Base-by-base conservation (phyloP, 2,888 invertebrate genomes). In the Drosophila meridionalis region DNA sequence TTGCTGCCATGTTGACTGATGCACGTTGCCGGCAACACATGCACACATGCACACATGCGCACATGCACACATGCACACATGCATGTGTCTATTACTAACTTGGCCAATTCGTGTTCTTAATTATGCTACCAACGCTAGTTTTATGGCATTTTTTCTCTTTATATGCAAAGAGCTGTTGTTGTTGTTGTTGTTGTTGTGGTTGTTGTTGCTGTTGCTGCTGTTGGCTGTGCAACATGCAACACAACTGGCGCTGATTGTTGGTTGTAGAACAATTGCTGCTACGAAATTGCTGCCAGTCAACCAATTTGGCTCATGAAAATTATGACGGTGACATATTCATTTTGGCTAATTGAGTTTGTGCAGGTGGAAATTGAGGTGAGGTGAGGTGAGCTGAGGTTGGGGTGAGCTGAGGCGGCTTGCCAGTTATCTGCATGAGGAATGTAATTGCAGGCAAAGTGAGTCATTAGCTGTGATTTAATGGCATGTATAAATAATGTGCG, bases 321-420 rank as follows among this genome's bases (percentile, higher is more conserved):
- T 88, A 85, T 89, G 74, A 82, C 77, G 80, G 85, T 89, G 89
- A 86, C 85, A 85, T 85, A 81, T 85, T 89, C 85, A 85, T 85
- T 85, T 77, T 71, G 78, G 68, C 80, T 87, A 86, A 86, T 85
- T 85, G 80, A 70, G 72, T 65, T 78, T 76, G 60, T 40, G 48
- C 60, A 36, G 50, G 45, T 55, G 56, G 47, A 7, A 32, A 60
- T n/a, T 0, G 14, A 11, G 9, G 42, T 42, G 14, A 8, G 36
- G 1, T 1, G 56, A 20, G 5, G 4, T 20, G n/a, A 32, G 38
- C 2, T 28, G 47, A 11, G 45, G 5, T 4, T 20, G n/a, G 28
- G 38, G 5, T 28, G 47, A 11, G 45, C 2, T 26, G 26, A 26
- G 47, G 7, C 48, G 42, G 11, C 6, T 12, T 26, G 55, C 28